A percentile compares a stretch with the other conserved stretches of the same genome.
Conservation (phyloP, 2,888 invertebrate genomes). For the Andrena haemorrhoa region DNA sequence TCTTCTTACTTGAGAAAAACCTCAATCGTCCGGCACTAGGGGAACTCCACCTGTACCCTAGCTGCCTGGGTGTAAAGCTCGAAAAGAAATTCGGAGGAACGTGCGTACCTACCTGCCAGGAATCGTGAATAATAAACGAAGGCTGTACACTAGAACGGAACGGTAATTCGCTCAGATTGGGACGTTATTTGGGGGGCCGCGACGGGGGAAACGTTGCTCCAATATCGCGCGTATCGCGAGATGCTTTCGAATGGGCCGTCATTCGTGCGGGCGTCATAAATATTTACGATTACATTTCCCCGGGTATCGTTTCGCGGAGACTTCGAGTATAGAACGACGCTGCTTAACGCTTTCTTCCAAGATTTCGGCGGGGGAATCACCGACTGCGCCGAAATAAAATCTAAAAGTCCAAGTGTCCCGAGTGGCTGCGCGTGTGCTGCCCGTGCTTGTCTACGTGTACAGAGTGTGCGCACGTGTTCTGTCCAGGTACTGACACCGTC, state of each 20-base stretch:
- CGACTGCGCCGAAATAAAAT: slow-evolving; percentile 22
- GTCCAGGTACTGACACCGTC: slow-evolving; percentile 93
- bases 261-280: slow-evolving; percentile 21
- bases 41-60: too few species aligned
- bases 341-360: slow-evolving; percentile 29
- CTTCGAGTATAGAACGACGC: background rate
- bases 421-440: background rate
- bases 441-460: background rate
- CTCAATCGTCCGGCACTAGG: too few species aligned
- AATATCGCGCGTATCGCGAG: slow-evolving; percentile 11
- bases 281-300: slow-evolving; percentile 48
- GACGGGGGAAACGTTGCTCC: background rate
- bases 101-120: background rate
- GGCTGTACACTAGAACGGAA: background rate
- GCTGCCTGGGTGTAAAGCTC: too few species aligned
- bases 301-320: background rate
- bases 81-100: too few species aligned
- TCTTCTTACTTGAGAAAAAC: too few species aligned
- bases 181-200: background rate
- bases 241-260: background rate
- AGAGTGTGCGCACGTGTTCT: slow-evolving; percentile 7
- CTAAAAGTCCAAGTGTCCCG: slow-evolving; percentile 31
- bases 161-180: slow-evolving; percentile 29
- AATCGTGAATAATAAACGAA: background rate
- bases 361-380: background rate